These are phyloP conservation scores for Hemistola chrysoprasaria DNA, from an alignment of 2,888 invertebrate species.

Conservation along the genomic window DNA sequence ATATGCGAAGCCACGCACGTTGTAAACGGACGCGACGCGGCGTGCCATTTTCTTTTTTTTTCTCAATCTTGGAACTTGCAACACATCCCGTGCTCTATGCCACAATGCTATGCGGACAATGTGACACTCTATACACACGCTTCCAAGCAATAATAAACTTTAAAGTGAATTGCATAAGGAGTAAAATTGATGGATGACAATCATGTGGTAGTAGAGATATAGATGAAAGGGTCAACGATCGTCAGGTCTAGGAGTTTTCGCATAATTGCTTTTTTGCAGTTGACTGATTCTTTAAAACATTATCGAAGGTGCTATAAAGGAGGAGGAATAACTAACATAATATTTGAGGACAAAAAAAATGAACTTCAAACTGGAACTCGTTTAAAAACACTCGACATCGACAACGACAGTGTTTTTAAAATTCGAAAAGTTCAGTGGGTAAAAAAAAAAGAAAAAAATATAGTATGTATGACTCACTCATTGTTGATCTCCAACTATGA, in stretches of 20 bases:
- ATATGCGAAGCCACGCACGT: conserved; percentile 52
- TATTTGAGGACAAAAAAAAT: too few relatives aligned
- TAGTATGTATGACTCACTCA: too few relatives aligned
- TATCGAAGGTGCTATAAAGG: conserved; percentile 17
- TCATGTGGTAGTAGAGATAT: not conserved
- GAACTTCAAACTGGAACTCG: too few relatives aligned
- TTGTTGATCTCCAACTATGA: too few relatives aligned
- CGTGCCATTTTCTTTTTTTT: conserved; percentile 48
- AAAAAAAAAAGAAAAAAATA: too few relatives aligned
- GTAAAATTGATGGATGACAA: not conserved
- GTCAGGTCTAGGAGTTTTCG: conserved; percentile 13
- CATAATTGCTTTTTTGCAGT: conserved; percentile 23
- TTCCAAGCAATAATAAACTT: conserved; percentile 5
- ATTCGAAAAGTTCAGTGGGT: too few relatives aligned
- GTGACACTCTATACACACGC: conserved; percentile 26
- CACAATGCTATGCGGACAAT: conserved; percentile 43
- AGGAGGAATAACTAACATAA: too few relatives aligned
- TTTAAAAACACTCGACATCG: too few relatives aligned
- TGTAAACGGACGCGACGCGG: conserved; percentile 27
- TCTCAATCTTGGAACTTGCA: conserved; percentile 50
- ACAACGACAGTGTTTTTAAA: too few relatives aligned
- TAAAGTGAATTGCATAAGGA: not conserved
- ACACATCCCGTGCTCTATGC: conserved; percentile 51
- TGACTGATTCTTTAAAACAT: conserved; percentile 23
- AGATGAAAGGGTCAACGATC: conserved; percentile 9